These are phyloP conservation scores for Echiichthys vipera DNA, from an alignment of 2,797 vertebrate genomes.

Conservation along the genomic window DNA sequence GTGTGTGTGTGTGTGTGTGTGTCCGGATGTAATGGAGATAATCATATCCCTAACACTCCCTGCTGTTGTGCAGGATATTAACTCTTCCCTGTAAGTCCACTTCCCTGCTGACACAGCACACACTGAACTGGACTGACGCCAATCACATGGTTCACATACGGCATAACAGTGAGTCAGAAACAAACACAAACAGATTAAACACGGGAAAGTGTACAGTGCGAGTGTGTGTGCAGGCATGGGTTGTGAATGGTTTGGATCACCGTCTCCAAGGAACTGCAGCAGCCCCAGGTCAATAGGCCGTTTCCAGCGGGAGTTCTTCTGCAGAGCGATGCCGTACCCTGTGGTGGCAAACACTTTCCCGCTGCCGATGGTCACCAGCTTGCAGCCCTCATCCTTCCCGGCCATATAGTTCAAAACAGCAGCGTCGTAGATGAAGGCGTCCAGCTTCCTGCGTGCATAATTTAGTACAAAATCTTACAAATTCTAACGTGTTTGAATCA, in stretches of 20 bases:
- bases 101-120: slow-evolving; percentile 60
- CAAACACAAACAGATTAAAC: slow-evolving; percentile 2
- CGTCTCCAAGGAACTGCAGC: slow-evolving; percentile 96
- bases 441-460: slow-evolving; percentile 89
- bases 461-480: neutral
- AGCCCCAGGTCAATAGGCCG: slow-evolving; percentile 94
- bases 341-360: slow-evolving; percentile 99
- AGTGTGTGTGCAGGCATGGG: neutral
- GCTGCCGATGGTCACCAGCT: slow-evolving; percentile 97
- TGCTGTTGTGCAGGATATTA: slow-evolving; percentile 77
- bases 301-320: slow-evolving; percentile 97
- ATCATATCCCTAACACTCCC: slow-evolving; percentile 64
- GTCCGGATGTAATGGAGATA: slow-evolving; percentile 58
- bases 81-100: slow-evolving; percentile 71
- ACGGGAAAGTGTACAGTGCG: neutral
- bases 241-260: slow-evolving; percentile 68
- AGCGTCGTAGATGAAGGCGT: slow-evolving; percentile 97
- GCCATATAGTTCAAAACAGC: slow-evolving; percentile 99
- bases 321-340: slow-evolving; percentile 96
- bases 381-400: slow-evolving; percentile 97
- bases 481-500: neutral
- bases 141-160: slow-evolving; percentile 4
- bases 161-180: slow-evolving; percentile 12
- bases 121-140: slow-evolving; percentile 59
- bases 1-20: slow-evolving; percentile 27